These are phyloP conservation scores for Halocaridina rubra DNA, from an alignment of 2,888 invertebrate genomes.

Conservation along the genomic window DNA sequence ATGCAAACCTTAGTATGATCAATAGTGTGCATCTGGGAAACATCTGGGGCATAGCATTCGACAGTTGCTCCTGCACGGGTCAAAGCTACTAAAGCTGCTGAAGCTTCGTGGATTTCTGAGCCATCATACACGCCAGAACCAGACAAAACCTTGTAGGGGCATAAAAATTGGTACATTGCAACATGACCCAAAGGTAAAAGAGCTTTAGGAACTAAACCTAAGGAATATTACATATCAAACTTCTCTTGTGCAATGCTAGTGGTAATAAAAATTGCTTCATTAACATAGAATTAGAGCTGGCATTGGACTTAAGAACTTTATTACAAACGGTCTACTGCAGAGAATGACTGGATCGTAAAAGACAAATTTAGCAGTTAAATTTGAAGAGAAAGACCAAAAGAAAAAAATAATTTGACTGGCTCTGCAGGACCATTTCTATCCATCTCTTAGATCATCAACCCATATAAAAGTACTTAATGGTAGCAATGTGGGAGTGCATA, in stretches of 20 bases:
- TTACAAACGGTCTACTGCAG: too few relatives aligned
- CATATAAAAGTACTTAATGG: too few relatives aligned
- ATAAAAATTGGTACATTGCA: background rate
- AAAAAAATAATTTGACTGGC: too few relatives aligned
- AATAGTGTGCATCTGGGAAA: conserved; percentile 70
- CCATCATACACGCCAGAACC: conserved; percentile 74
- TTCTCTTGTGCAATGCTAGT: background rate
- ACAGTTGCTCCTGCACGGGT: conserved; percentile 69
- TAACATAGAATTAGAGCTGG: too few relatives aligned
- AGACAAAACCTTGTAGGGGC: conserved; percentile 68
- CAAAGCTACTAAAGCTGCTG: conserved; percentile 69
- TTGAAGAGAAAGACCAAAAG: background rate
- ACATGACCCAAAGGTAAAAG: background rate
- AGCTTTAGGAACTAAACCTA: background rate
- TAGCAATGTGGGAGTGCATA: too few relatives aligned
- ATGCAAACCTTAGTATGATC: conserved; percentile 71
- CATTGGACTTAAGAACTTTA: too few relatives aligned
- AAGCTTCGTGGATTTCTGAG: conserved; percentile 72
- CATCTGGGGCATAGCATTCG: conserved; percentile 70
- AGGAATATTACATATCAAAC: background rate
- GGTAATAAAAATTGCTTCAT: background rate
- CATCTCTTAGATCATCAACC: too few relatives aligned
- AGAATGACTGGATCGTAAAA: background rate
- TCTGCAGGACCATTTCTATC: too few relatives aligned
- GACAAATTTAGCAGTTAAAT: background rate